Percentiles rank a stretch among this genome's conserved stretches.
These are phyloP conservation scores for Esox lucius DNA, from an alignment of 2,797 vertebrate species.

Conservation along the genomic window DNA sequence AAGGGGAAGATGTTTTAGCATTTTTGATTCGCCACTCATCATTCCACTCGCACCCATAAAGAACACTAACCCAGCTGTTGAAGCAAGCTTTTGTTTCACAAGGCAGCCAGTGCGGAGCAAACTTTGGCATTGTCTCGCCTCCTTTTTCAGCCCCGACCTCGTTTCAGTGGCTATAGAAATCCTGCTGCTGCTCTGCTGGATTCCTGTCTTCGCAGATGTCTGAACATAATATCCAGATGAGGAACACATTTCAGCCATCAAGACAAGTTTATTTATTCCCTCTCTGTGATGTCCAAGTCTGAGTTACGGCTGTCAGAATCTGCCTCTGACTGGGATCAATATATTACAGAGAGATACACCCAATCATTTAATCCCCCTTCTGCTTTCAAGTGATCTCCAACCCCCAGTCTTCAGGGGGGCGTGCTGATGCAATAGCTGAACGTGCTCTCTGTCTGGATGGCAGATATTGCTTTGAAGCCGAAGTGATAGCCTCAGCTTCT, in stretches of 20 bases:
- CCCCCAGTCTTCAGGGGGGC: constrained; percentile 10
- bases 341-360: constrained; percentile 34
- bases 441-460: constrained; percentile 25
- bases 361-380: constrained; percentile 38
- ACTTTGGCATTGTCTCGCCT: constrained; percentile 15
- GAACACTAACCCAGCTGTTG: constrained; percentile 23
- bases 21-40: neutral
- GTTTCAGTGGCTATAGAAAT: constrained; percentile 31
- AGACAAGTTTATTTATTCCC: constrained; percentile 42
- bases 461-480: constrained; percentile 31
- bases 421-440: constrained; percentile 11
- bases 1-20: neutral
- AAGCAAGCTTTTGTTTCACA: constrained; percentile 23
- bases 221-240: constrained; percentile 45
- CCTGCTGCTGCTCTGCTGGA: constrained; percentile 32
- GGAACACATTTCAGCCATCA: constrained; percentile 22
- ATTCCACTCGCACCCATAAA: constrained; percentile 18
- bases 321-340: constrained; percentile 33
- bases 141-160: neutral
- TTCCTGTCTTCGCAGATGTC: constrained; percentile 45
- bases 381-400: constrained; percentile 43
- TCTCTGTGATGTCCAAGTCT: constrained; percentile 39
- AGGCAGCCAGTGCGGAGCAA: constrained; percentile 22
- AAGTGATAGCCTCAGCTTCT: constrained; percentile 8
- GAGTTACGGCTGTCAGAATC: neutral